Conservation (phyloP, 2,888 invertebrate species). For the Platerodrilus igneus region DNA sequence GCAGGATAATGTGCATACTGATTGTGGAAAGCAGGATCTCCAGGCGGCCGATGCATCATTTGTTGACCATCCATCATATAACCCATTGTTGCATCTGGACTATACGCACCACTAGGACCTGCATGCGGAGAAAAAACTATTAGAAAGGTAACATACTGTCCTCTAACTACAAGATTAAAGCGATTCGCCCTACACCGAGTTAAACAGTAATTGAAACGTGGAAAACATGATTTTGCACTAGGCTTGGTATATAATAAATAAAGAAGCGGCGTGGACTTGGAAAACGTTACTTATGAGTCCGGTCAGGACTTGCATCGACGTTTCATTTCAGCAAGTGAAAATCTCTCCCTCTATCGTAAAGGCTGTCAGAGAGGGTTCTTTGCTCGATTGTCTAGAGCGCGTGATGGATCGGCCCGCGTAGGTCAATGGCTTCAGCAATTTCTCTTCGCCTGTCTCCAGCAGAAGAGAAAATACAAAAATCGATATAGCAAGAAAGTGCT, state of each 20-base stretch:
- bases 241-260: slow-evolving; percentile 23
- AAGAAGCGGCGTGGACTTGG: slow-evolving; percentile 19
- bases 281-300: slow-evolving; percentile 23
- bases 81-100: slow-evolving; percentile 93
- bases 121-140: slow-evolving; percentile 89
- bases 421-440: slow-evolving; percentile 60
- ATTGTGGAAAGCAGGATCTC: slow-evolving; percentile 90
- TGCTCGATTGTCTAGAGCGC: slow-evolving; percentile 29
- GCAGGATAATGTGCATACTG: slow-evolving; percentile 89
- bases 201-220: slow-evolving; percentile 21
- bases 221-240: slow-evolving; percentile 25
- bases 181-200: slow-evolving; percentile 20
- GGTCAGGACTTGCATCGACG: slow-evolving; percentile 23
- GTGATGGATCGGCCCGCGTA: slow-evolving; percentile 56
- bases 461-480: slow-evolving; percentile 41
- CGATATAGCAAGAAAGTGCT: slow-evolving; percentile 39
- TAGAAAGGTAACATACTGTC: slow-evolving; percentile 57
- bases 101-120: slow-evolving; percentile 93
- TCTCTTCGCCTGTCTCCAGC: slow-evolving; percentile 57
- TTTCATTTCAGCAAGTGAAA: slow-evolving; percentile 26
- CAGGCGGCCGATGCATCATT: slow-evolving; percentile 94
- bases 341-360: slow-evolving; percentile 27
- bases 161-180: slow-evolving; percentile 38
- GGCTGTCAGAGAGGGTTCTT: slow-evolving; percentile 27
- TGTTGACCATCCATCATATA: slow-evolving; percentile 98